Evolutionary conservation across 2,888 invertebrate genomes (phyloP), one percentile per base, ranked within the genome.

Genomic region (Platerodrilus igneus): DNA sequence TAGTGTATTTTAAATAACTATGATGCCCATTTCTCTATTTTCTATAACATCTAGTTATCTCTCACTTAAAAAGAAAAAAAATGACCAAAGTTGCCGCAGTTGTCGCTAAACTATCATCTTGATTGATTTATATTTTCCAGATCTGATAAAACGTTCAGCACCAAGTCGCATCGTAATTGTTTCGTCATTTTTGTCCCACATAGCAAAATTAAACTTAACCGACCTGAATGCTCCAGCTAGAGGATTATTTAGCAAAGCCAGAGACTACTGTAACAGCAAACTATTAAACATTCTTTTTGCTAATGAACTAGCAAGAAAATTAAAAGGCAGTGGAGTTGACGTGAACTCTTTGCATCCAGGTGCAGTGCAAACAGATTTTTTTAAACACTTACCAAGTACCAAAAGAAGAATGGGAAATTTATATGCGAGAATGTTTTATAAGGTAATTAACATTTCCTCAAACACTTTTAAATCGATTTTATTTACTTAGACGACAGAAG

Each of bases 401-500:
- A 4, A 11, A 10, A 19, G 10, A 19, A 7, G 5, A 4, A 3
- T 20, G 14, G 13, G 18, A 3, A 31, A 6, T 2, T 13, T 27
- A 3, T 4, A 36, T 21, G 26, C 15, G 13, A 18, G n/a, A 14
- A 10, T 41, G 9, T 35, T 31, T 21, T 30, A 35, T 5, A 41
- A 36, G 21, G 41, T 41, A 27, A 18, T 7, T 14, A 23, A 10
- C 11, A 35, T n/a, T 19, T 21, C 2, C n/a, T 7, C 13, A 13
- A 1, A 10, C 8, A 16, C 33, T 23, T 34, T 9, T 4, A 4
- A 11, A 15, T 9, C 5, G 3, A 16, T 11, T 23, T 10, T 16
- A 19, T 86, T 83, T 58, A n/a, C n/a, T n/a, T 83, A 88, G 71
- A 83, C 78, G 0, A 75, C 83, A 0, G 74, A 76, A 46, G 81